Evolutionary conservation across 1,140 invertebrate species (phyloP).

Genomic region (Pemphigus obesinymphae): DNA sequence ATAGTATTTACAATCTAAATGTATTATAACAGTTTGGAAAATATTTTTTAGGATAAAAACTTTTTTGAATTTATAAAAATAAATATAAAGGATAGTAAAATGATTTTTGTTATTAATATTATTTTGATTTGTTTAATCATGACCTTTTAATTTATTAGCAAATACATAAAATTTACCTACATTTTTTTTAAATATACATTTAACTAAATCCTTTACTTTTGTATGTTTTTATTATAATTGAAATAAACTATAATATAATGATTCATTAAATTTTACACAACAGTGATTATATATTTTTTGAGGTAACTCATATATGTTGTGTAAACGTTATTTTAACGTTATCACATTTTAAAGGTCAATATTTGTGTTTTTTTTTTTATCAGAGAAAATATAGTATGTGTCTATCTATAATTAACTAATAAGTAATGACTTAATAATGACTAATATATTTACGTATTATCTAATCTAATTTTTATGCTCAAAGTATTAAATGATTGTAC

Average conservation of each 20-base stretch:
- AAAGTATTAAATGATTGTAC: neutral
- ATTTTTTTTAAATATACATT: too few relatives aligned
- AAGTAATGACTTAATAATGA: neutral
- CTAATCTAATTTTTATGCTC: neutral
- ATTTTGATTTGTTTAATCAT: too few relatives aligned
- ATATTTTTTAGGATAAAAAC: too few relatives aligned
- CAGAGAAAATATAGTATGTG: neutral
- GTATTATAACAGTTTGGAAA: too few relatives aligned
- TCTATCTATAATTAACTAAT: neutral
- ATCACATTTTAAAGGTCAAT: conserved; percentile 18
- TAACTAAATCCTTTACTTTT: too few relatives aligned
- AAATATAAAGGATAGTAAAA: too few relatives aligned
- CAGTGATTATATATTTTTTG: neutral
- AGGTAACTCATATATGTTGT: neutral
- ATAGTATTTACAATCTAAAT: neutral
- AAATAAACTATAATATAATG: neutral
- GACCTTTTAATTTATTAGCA: too few relatives aligned
- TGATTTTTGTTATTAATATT: too few relatives aligned
- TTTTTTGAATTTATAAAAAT: too few relatives aligned
- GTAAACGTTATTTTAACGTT: neutral
- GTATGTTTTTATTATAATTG: neutral
- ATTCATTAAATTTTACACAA: neutral
- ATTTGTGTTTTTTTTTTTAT: neutral
- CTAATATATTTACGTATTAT: neutral
- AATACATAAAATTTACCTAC: too few relatives aligned